Base-by-base conservation (phyloP, 1,140 invertebrate genomes). In the Nephila pilipes region DNA sequence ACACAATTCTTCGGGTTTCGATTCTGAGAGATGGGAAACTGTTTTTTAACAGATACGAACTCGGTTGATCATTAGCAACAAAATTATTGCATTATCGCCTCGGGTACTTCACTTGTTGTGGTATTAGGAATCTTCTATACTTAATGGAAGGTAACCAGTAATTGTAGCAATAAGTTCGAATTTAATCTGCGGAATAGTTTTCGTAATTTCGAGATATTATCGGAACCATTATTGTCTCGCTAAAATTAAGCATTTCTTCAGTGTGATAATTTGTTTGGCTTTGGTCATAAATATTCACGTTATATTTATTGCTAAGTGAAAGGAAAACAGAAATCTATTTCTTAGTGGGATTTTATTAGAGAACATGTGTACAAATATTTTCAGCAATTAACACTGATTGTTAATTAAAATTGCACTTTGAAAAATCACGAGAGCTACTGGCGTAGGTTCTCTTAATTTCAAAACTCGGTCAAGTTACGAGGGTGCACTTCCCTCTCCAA, bases 61-160 rank as follows among this genome's bases (percentile, higher is more conserved):
- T 36, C 16, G 65, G 65, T 75, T 36, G 65, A 29, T 32, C 65
- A 75, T 75, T 75, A 75, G 65, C 65, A 29, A 32, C 29, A 75
- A 18, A 75, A 75, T 75, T 75, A 75, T 75, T 75, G 65, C 65
- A 75, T 75, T 75, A 75, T 25, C 16, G 65, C 65, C 65, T 29
- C 29, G 25, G 65, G 65, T 32, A 29, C 65, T 75, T 75, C 65
- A 75, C 65, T 75, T 75, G 65, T 75, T 75, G 65, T 36, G 65
- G 29, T 75, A 75, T 75, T 75, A 32, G 29, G 65, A 75, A 18
- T 36, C 65, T 25, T 12, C 5, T 3, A 25, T 25, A 75, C 29
- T 25, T 75, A 75, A 75, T 75, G 65, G 65, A 36, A 46, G 65
- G 65, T 25, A 75, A 14, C 65, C 25, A 29, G 65, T 75, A 75